A percentile compares a stretch with the other conserved stretches of the same genome.
Evolutionary conservation across 2,888 invertebrate species (phyloP).

Genomic region (Macrophya alboannulata): DNA sequence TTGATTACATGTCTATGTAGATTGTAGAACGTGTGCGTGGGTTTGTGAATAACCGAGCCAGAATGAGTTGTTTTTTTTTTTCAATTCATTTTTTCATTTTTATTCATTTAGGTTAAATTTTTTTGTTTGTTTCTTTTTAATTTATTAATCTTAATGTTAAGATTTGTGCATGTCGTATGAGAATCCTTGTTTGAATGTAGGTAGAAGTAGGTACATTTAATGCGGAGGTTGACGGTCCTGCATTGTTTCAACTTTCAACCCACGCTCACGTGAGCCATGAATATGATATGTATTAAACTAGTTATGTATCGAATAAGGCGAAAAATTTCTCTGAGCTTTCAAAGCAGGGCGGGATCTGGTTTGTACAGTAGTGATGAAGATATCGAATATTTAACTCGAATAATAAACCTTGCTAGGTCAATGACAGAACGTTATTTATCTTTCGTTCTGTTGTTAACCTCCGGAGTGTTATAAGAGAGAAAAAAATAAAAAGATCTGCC

Average conservation of each 20-base stretch:
- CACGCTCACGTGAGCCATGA: constrained; percentile 19
- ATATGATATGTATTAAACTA: constrained; percentile 23
- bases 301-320: constrained; percentile 17
- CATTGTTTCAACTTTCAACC: constrained; percentile 44
- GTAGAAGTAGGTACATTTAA: constrained; percentile 10
- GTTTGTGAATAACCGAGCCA: neutral
- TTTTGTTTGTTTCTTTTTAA: neutral
- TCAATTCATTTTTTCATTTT: neutral
- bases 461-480: neutral
- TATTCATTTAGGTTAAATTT: neutral
- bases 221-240: constrained; percentile 22
- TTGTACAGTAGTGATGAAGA: neutral
- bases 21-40: neutral
- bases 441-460: neutral
- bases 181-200: constrained; percentile 16
- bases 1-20: constrained; percentile 6
- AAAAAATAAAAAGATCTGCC: neutral
- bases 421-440: constrained; percentile 5
- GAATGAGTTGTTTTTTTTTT: neutral
- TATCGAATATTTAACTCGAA: neutral
- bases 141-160: neutral
- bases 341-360: neutral
- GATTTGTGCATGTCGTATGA: constrained; percentile 1
- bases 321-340: constrained; percentile 33
- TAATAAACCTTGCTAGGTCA: constrained; percentile 34